phyloP scores from a whole-genome alignment of 2,797 vertebrate species.

The Acanthurus tractus region DNA sequence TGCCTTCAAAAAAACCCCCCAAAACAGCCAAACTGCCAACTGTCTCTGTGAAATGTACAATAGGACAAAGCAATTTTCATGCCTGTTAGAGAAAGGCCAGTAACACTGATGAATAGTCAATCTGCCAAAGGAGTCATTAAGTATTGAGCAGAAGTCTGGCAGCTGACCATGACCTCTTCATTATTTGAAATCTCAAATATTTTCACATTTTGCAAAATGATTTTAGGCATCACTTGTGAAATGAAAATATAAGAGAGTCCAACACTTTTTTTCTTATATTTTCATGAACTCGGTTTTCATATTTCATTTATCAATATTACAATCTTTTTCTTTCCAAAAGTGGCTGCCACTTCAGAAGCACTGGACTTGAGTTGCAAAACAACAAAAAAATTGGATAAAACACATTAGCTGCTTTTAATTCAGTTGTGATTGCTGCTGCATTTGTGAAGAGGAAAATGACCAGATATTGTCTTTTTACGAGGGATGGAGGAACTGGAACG shows the following conservation, averaged over 20 bases:
- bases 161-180: too few species aligned
- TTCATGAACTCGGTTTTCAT: neutral
- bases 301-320: neutral
- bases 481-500: neutral
- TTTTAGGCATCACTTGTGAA: neutral
- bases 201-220: neutral
- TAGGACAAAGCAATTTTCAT: conserved; percentile 15
- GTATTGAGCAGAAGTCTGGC: too few species aligned
- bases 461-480: conserved; percentile 52
- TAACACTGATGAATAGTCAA: conserved; percentile 1
- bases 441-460: conserved; percentile 58
- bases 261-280: neutral
- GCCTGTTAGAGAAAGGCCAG: conserved; percentile 10
- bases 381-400: neutral
- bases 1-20: too few species aligned
- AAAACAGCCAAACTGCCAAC: neutral
- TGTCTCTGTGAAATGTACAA: conserved; percentile 47
- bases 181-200: too few species aligned
- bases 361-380: conserved; percentile 8
- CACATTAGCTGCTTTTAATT: conserved; percentile 66
- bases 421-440: conserved; percentile 60
- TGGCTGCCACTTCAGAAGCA: neutral
- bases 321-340: neutral
- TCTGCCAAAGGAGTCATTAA: neutral
- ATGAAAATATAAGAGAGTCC: neutral